These are phyloP conservation scores for Nycticryphes semicollaris DNA, from an alignment of 2,113 vertebrate species.

Conservation along the genomic window DNA sequence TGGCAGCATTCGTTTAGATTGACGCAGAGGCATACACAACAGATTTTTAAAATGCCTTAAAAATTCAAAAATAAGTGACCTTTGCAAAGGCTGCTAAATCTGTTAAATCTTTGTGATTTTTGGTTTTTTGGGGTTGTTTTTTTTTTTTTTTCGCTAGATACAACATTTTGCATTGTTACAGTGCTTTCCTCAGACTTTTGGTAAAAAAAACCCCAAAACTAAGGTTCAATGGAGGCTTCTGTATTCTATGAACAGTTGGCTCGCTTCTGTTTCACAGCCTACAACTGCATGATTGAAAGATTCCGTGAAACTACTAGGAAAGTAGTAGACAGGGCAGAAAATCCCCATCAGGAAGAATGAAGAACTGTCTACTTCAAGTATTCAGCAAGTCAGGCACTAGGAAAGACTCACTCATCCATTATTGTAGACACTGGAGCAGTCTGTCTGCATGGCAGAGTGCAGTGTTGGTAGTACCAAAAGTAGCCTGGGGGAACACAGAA, in stretches of 20 bases:
- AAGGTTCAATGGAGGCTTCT: neutral
- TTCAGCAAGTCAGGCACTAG: neutral
- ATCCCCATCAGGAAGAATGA: neutral
- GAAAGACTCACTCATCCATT: neutral
- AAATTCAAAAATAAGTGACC: neutral
- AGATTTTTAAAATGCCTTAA: neutral
- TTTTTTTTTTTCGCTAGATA: neutral
- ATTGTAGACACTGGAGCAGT: neutral
- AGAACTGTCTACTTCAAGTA: neutral
- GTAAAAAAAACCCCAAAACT: neutral
- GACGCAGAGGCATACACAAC: neutral
- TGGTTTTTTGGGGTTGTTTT: no score
- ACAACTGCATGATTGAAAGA: neutral
- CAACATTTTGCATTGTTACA: neutral
- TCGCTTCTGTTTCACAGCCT: neutral
- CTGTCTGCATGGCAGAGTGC: neutral
- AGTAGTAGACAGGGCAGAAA: neutral
- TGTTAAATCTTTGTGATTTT: no score
- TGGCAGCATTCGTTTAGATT: neutral
- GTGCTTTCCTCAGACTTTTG: neutral
- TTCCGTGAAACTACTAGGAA: neutral
- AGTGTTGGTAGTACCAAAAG: neutral
- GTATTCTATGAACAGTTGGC: neutral
- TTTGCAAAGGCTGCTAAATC: neutral
- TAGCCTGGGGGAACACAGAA: neutral